Evolutionary conservation across 2,888 invertebrate species (phyloP), one percentile per base, ranked within the genome.

Genomic region (Hirudinaria manillensis): DNA sequence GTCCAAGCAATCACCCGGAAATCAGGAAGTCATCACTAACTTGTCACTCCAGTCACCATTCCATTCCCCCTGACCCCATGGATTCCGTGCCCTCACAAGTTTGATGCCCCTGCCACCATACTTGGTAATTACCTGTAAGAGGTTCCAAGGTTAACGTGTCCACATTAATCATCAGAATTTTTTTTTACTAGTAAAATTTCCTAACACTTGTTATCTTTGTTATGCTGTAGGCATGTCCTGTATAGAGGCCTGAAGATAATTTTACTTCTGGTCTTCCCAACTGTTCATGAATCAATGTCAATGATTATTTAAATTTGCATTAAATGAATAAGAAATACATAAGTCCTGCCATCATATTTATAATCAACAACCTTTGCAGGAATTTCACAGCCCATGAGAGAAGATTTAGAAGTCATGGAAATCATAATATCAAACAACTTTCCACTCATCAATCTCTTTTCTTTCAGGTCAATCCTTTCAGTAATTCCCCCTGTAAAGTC

Each of bases 181-280:
- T 45, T 16, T 7, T 45, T 6, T 45, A 10, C 45, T 45, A 45
- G 3, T 21, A 6, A 65, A 65, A 29, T 19, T 65, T 65, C 27
- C 75, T 32, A 72, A 85, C 84, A 81, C 91, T 89, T 80, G 91
- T 90, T n/a, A 79, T 74, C 10, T 71, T 61, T 16, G 79, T 80
- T 21, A 80, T 76, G 38, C 75, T 75, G 76, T 80, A 80, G 1
- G 78, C 79, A 68, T 80, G 80, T 7, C 80, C 79, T 34, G 75
- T 76, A 53, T 78, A 77, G 19, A 80, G 70, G 21, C 80, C 80
- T 53, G 32, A 36, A 4, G 29, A 16, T 21, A 73, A 36, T 38
- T 61, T 36, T 19, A 32, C 36, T 73, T 73, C 65, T 16, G 53
- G 32, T 29, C 21, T 24, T 27, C 72, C 55, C 19, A 27, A 32